Evolutionary conservation across 2,888 invertebrate species (phyloP).

Genomic region (Drosophila nr. perissopoda): DNA sequence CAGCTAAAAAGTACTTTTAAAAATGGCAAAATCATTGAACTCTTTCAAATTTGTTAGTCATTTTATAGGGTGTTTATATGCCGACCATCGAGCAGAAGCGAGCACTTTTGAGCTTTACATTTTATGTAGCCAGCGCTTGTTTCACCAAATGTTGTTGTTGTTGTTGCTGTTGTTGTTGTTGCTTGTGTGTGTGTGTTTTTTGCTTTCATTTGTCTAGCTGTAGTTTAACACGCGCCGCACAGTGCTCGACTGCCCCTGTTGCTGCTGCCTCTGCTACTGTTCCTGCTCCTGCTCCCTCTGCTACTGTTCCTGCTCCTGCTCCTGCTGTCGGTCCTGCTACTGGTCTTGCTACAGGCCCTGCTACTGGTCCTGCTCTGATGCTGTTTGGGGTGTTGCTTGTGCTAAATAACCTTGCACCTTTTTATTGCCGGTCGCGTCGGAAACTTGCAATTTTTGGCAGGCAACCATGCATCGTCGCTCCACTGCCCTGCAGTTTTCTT

Average conservation of each 20-base stretch:
- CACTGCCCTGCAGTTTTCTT: constrained; percentile 21
- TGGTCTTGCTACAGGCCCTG: constrained; percentile 6
- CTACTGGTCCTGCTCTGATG: constrained; percentile 8
- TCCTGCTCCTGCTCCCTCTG: constrained; percentile 24
- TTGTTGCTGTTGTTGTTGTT: constrained; percentile 6
- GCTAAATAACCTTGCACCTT: constrained; percentile 81
- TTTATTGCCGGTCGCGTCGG: constrained; percentile 79
- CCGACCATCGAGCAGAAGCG: constrained; percentile 40
- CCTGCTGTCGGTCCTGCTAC: constrained; percentile 24
- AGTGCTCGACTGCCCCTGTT: constrained; percentile 46
- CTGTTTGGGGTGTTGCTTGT: constrained; percentile 67
- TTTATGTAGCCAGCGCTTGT: constrained; percentile 67
- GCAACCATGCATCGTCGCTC: constrained; percentile 54
- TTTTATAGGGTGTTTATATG: constrained; percentile 33
- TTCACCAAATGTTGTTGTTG: constrained; percentile 59
- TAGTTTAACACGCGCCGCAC: constrained; percentile 70
- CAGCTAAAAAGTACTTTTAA: background rate
- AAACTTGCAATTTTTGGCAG: constrained; percentile 74
- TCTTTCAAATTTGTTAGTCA: background rate
- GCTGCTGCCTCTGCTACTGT: constrained; percentile 10
- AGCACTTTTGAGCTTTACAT: constrained; percentile 74
- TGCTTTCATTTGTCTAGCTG: constrained; percentile 77
- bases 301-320: background rate
- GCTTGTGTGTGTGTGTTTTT: constrained; percentile 17
- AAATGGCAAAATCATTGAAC: background rate